These are phyloP conservation scores for Acanthosepion lycidas DNA, from an alignment of 2,888 invertebrate species.

Conservation along the genomic window DNA sequence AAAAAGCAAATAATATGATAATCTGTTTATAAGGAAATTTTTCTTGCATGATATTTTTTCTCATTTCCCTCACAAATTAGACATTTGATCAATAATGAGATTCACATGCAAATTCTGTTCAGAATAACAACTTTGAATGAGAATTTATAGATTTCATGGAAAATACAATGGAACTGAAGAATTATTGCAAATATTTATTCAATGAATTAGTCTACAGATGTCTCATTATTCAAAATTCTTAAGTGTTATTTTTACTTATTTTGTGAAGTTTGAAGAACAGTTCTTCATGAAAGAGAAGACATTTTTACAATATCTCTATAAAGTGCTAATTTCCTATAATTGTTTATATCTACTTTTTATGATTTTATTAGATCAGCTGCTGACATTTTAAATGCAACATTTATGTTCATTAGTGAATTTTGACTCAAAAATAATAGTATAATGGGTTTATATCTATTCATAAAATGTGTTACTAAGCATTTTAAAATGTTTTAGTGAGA, in stretches of 20 bases:
- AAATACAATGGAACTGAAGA: neutral
- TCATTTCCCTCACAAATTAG: slow-evolving; percentile 12
- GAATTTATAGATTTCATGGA: neutral
- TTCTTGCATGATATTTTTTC: neutral
- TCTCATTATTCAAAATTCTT: neutral
- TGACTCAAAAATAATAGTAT: too few species aligned
- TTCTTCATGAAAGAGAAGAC: neutral
- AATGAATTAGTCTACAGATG: neutral
- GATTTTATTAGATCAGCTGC: neutral
- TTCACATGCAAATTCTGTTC: neutral
- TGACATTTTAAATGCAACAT: too few species aligned
- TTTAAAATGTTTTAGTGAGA: too few species aligned
- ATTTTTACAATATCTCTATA: neutral
- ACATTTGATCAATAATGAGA: neutral
- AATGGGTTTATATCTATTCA: too few species aligned
- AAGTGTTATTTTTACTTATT: neutral
- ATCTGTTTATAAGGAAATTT: neutral
- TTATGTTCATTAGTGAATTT: too few species aligned
- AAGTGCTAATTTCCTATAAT: neutral
- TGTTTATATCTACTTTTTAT: neutral
- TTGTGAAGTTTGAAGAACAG: neutral
- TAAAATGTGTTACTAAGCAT: too few species aligned
- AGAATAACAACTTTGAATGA: neutral
- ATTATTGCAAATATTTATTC: neutral
- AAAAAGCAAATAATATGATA: neutral